Base-by-base conservation (phyloP, 2,888 invertebrate species). In the Melanostoma mellinum region DNA sequence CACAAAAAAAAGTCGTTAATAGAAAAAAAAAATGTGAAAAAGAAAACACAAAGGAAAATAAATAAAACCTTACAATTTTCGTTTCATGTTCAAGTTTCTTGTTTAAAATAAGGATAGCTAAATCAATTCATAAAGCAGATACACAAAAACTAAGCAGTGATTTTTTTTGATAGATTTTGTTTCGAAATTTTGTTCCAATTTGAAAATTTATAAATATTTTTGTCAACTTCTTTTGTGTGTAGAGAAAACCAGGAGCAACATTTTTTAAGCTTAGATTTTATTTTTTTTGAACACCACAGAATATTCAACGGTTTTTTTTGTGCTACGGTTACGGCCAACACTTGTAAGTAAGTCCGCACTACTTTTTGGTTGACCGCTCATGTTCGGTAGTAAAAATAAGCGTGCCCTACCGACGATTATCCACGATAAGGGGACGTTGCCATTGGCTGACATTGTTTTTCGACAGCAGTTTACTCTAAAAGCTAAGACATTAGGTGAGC, bases 41-140 rank as follows among this genome's bases (percentile, higher is more conserved):
- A 3, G 52, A 40, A n/a, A 2, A 36, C 2, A 38, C 8, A 69
- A 67, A 53, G 44, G 6, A 20, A 20, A 42, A 74, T 40, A 38
- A 42, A 8, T 32, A 58, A 40, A 40, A 69, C 55, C 46, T 69
- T 61, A 81, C 81, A 81, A 81, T 77, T 77, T 81, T 81, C 81
- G 76, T 81, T 72, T 72, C 33, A 72, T 50, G 63, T n/a, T 20
- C 20, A 20, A 40, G 42, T 42, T 3, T 38, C 3, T 2, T 6
- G 35, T 36, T 38, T 20, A n/a, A 9, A 38, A 52, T 52, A 38
- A 65, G 33, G 35, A 20, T 20, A 20, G 20, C 20, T 20, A 20
- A 20, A 20, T 20, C 20, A 40, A 38, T 33, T 42, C n/a, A 46
- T 8, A 44, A 44, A 44, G 53, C 42, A 6, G 52, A 55, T 2